Conservation (phyloP, 1,140 invertebrate species). For the Trialeurodes vaporariorum region DNA sequence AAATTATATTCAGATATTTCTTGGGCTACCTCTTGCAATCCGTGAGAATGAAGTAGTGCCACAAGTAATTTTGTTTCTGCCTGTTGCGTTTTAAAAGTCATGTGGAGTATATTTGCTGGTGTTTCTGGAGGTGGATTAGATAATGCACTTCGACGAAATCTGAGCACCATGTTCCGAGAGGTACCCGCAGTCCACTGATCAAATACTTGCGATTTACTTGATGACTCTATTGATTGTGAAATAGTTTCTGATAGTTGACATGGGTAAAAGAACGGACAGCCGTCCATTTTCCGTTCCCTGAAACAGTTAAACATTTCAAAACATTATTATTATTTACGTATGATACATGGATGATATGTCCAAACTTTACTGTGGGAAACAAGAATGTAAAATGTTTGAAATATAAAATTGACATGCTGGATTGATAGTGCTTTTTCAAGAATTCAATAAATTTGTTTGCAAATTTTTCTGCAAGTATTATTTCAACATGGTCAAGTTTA, state of each 20-base stretch:
- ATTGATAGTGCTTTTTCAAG: too few relatives aligned
- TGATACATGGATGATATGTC: too few relatives aligned
- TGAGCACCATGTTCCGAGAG: constrained; percentile 10
- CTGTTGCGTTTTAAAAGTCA: constrained; percentile 67
- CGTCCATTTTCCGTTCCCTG: not conserved
- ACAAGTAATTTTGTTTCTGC: constrained; percentile 65
- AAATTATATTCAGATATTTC: constrained; percentile 62
- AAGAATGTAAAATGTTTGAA: too few relatives aligned
- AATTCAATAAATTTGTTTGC: too few relatives aligned
- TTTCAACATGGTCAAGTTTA: too few relatives aligned
- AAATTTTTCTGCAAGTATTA: too few relatives aligned
- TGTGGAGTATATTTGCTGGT: constrained; percentile 57
- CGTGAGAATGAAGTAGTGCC: constrained; percentile 59
- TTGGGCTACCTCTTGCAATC: constrained; percentile 40
- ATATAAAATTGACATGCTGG: too few relatives aligned
- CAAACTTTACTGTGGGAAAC: too few relatives aligned
- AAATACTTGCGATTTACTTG: not conserved
- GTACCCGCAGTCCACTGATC: constrained; percentile 15
- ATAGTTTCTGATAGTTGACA: not conserved
- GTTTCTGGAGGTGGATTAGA: constrained; percentile 36
- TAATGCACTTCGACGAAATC: constrained; percentile 12
- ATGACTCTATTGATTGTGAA: not conserved
- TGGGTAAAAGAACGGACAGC: not conserved
- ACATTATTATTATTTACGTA: too few relatives aligned
- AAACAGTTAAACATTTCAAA: too few relatives aligned